Evolutionary conservation across 1,140 invertebrate genomes (phyloP), one percentile per base, ranked within the genome.

Genomic region (Oncopeltus fasciatus): DNA sequence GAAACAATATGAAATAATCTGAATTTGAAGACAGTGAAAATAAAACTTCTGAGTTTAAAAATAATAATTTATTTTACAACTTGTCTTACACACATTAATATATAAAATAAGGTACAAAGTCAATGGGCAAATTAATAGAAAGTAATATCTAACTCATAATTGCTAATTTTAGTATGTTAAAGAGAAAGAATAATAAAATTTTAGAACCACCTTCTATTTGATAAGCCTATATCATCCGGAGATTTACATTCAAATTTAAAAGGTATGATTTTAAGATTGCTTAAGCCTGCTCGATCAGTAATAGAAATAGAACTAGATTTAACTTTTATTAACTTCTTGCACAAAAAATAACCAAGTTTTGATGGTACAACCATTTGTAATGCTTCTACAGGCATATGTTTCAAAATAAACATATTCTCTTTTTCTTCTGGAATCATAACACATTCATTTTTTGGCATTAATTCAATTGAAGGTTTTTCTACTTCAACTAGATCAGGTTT

Each of bases 211-310:
- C 24, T 53, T 18, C 49, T 53, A 24, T 53, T 53, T 24, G 20
- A 24, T 8, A 53, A 24, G 1, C 20, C 49, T 21, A 28, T 26
- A 28, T 61, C 59, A 29, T 61, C 43, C 24, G 59, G 59, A 26
- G 59, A 47, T 14, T 18, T 20, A 61, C 26, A 18, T 18, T 61
- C 28, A 57, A 62, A 62, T 38, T 57, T 57, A 56, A 62, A 62
- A 2, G 49, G 49, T 4, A 24, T 26, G 20, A 57, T 57, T 27
- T 57, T 27, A 11, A 8, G 38, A 21, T 20, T 43, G 16, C 0
- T 24, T 2, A 24, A 24, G 3, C 26, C 12, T 4, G 18, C 16
- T 4, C 24, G 21, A 3, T 21, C 8, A 57, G 18, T 16, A 31
- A n/a, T 21, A 33, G 26, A 20, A 24, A 20, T 33, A 20, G 18